phyloP scores from a whole-genome alignment of 2,797 vertebrate genomes.

The Falco peregrinus region DNA sequence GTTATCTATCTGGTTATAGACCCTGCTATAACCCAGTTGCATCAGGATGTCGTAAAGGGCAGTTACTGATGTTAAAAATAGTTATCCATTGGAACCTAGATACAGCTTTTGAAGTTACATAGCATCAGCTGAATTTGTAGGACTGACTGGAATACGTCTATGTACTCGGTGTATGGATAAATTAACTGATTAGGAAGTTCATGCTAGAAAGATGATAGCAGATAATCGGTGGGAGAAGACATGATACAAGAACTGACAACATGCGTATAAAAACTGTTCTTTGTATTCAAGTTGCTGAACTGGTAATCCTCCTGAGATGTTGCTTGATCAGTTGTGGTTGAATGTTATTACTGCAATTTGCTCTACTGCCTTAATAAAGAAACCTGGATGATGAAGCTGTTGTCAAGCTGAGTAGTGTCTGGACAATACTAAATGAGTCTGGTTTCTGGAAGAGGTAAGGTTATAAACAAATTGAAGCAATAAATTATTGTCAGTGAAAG shows the following conservation, averaged over 20 bases:
- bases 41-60: not conserved
- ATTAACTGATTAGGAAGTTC: not conserved
- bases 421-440: not conserved
- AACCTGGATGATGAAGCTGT: not conserved
- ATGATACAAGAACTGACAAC: not conserved
- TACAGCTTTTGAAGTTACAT: not conserved
- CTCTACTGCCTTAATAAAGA: not conserved
- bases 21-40: not conserved
- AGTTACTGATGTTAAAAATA: not conserved
- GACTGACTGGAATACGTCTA: not conserved
- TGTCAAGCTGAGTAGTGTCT: not conserved
- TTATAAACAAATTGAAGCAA: not conserved
- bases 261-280: not conserved
- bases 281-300: not conserved
- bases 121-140: not conserved
- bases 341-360: not conserved
- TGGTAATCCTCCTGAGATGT: not conserved
- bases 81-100: not conserved
- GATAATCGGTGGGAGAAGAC: not conserved
- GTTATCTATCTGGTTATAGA: not conserved
- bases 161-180: not conserved
- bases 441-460: not conserved
- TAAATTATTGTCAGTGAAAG: not conserved
- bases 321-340: not conserved
- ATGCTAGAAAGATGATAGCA: not conserved